Conservation (phyloP, 2,888 invertebrate genomes). For the Eurytoma californica region DNA sequence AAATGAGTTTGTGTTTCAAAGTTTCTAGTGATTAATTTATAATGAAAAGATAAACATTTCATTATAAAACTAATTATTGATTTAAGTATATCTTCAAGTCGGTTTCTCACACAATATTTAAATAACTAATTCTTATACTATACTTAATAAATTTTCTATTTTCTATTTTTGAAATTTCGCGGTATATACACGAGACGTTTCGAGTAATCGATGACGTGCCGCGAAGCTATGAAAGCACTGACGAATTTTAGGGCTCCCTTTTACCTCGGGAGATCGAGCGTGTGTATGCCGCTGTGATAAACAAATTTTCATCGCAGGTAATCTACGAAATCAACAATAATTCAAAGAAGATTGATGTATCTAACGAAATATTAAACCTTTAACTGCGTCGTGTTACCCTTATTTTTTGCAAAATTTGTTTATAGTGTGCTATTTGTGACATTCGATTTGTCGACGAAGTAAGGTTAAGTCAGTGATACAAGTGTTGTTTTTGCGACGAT, state of each 20-base stretch:
- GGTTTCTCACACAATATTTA: too few species aligned
- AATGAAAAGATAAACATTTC: too few species aligned
- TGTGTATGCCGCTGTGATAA: slow-evolving; percentile 67
- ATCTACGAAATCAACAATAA: slow-evolving; percentile 62
- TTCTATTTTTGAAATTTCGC: not conserved
- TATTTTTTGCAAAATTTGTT: slow-evolving; percentile 36
- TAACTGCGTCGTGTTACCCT: slow-evolving; percentile 21
- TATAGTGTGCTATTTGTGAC: slow-evolving; percentile 16
- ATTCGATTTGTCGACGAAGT: slow-evolving; percentile 27
- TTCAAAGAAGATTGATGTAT: slow-evolving; percentile 48
- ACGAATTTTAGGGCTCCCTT: slow-evolving; percentile 58
- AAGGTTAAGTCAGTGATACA: slow-evolving; percentile 37
- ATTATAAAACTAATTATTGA: too few species aligned
- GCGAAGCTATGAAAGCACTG: slow-evolving; percentile 3
- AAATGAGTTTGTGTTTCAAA: too few species aligned
- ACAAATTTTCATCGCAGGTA: slow-evolving; percentile 72
- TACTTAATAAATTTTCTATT: not conserved
- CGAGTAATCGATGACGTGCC: slow-evolving; percentile 5
- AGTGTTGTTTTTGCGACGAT: not conserved
- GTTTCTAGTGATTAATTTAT: too few species aligned
- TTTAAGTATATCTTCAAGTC: too few species aligned
- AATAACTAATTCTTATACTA: not conserved
- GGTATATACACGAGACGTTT: not conserved
- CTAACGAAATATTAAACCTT: slow-evolving; percentile 19
- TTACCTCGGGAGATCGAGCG: slow-evolving; percentile 59